These are phyloP conservation scores for Temnothorax longispinosus DNA, from an alignment of 1,140 invertebrate species.

Conservation along the genomic window DNA sequence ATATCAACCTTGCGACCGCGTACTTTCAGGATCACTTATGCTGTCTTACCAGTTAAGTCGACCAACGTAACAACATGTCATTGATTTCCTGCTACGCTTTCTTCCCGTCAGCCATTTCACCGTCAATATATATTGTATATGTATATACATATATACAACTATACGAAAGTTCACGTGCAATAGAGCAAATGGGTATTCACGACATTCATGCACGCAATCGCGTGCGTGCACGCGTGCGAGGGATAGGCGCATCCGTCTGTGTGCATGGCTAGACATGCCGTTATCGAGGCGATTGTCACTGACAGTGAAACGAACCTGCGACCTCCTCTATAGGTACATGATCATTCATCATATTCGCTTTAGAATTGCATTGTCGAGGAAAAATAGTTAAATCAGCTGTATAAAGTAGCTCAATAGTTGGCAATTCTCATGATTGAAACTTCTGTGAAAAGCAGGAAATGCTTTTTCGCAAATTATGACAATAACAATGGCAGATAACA, in stretches of 20 bases:
- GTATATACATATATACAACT: not conserved
- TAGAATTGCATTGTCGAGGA: not conserved
- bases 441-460: not conserved
- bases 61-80: conserved; percentile 68
- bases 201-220: conserved; percentile 46
- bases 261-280: not conserved
- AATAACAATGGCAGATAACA: not conserved
- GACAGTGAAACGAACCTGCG: conserved; percentile 19
- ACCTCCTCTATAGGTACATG: not conserved
- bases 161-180: conserved; percentile 44
- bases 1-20: conserved; percentile 44
- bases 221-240: not conserved
- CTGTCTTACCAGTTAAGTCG: conserved; percentile 64
- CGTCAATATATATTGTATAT: conserved; percentile 25
- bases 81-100: conserved; percentile 80
- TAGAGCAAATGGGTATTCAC: conserved; percentile 45
- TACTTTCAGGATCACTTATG: conserved; percentile 50
- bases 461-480: not conserved
- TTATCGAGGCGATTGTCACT: not conserved
- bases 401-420: not conserved
- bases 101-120: conserved; percentile 77
- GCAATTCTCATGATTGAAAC: not conserved
- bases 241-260: not conserved
- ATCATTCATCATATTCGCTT: not conserved
- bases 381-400: not conserved